Percentiles rank a stretch among this genome's conserved stretches.
Evolutionary conservation across 2,888 invertebrate species (phyloP).

Genomic region (Sphaeridia pumilis): DNA sequence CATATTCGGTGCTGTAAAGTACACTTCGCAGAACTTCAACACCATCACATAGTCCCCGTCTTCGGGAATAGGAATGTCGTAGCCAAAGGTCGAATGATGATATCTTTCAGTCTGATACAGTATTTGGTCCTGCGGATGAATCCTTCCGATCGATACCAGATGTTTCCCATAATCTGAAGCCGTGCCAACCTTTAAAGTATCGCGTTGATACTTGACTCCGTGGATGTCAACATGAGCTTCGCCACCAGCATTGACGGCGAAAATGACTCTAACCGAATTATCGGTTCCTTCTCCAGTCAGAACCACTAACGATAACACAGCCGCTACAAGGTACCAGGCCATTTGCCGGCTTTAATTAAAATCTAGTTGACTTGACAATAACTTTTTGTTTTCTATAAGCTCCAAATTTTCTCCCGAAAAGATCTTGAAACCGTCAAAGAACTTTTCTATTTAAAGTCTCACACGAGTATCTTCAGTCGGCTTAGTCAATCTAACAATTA

Average conservation of each 20-base stretch:
- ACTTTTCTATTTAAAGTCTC: too few relatives aligned
- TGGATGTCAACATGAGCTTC: slow-evolving; percentile 74
- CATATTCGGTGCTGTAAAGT: slow-evolving; percentile 84
- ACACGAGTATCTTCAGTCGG: too few relatives aligned
- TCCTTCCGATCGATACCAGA: slow-evolving; percentile 68
- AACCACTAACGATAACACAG: too few relatives aligned
- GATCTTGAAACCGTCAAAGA: too few relatives aligned
- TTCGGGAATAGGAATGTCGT: slow-evolving; percentile 72
- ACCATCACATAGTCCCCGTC: slow-evolving; percentile 92
- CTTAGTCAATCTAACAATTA: too few relatives aligned
- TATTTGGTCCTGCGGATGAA: slow-evolving; percentile 66
- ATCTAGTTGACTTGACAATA: too few relatives aligned
- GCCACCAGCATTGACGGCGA: slow-evolving; percentile 83
- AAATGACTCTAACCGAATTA: slow-evolving; percentile 54
- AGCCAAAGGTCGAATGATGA: slow-evolving; percentile 85
- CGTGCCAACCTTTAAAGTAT: slow-evolving; percentile 68
- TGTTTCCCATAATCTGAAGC: slow-evolving; percentile 89
- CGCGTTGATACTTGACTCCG: slow-evolving; percentile 76
- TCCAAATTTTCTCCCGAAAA: too few relatives aligned
- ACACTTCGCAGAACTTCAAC: slow-evolving; percentile 94
- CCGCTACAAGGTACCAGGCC: too few relatives aligned
- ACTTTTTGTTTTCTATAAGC: too few relatives aligned
- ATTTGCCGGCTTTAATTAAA: too few relatives aligned
- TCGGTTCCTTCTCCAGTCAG: slow-evolving; percentile 20
- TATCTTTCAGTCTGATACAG: slow-evolving; percentile 89